Base-by-base conservation (phyloP, 2,797 vertebrate genomes). In the Acropternis orthonyx region DNA sequence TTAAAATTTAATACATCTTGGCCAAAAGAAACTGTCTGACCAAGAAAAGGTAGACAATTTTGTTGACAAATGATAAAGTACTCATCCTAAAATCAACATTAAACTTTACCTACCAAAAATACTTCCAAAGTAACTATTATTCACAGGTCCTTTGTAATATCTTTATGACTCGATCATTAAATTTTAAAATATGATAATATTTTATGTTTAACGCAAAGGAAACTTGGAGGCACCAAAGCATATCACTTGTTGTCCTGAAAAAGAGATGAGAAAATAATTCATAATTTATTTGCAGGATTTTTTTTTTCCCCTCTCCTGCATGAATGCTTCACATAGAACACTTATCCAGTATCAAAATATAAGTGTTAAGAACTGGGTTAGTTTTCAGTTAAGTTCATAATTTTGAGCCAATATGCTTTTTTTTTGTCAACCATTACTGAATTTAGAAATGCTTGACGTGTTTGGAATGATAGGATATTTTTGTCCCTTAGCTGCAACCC, bases 101-200 rank as follows among this genome's bases (percentile, higher is more conserved):
- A 73, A 85, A 75, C 11, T 86, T 94, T 59, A 78, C n/a, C 46
- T 85, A 41, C 23, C 36, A 66, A 44, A 92, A 88, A 73, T 69
- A 78, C 58, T 88, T 93, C n/a, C 83, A 51, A 96, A 80, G 55
- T 78, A 85, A 36, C 32, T 74, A 8, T 62, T 93, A 62, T 75
- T 94, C 51, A n/a, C 18, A 72, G 30, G 66, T 59, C n/a, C 39
- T 81, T 93, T 95, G 48, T 93, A 78, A 27, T 75, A 68, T 44
- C 73, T 78, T 77, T 88, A 46, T 75, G 73, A 88, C 55, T 76
- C 59, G 30, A 55, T 94, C 51, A 95, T 95, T 77, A 93, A 90
- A 90, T 55, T 90, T 95, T 95, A 95, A 95, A 95, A 95, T 92
- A 94, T 84, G 54, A 27, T 88, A 80, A 92, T 75, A 7, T 51